phyloP scores from a whole-genome alignment of 1,140 invertebrate species.

The Choristoneura fumiferana region DNA sequence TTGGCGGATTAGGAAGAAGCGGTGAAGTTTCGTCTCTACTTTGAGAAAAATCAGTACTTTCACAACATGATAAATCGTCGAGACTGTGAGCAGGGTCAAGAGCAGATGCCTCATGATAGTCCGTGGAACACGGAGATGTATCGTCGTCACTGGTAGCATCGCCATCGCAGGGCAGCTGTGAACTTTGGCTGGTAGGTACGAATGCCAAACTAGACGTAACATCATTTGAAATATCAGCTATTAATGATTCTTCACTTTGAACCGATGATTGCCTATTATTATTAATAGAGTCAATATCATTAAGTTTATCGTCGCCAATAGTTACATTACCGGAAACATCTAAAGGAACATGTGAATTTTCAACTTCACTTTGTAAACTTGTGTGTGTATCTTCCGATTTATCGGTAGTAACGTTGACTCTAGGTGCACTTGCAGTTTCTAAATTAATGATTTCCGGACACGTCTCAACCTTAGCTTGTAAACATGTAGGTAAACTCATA shows the following conservation, averaged over 20 bases:
- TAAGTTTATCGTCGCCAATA: conserved; percentile 44
- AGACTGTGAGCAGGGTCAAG: conserved; percentile 67
- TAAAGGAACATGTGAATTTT: conserved; percentile 6
- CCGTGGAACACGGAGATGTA: conserved; percentile 67
- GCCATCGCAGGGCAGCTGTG: conserved; percentile 40
- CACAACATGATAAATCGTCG: conserved; percentile 62
- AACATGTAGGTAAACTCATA: conserved; percentile 55
- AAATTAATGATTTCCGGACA: conserved; percentile 30
- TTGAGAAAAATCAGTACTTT: conserved; percentile 67
- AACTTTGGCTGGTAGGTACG: conserved; percentile 66
- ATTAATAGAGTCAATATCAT: conserved; percentile 33
- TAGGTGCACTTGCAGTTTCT: conserved; percentile 27
- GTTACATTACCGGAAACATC: conserved; percentile 23
- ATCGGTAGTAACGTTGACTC: conserved; percentile 16
- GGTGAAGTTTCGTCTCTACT: conserved; percentile 65
- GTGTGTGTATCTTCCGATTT: not conserved
- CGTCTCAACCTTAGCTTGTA: conserved; percentile 41
- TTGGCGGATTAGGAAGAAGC: conserved; percentile 32
- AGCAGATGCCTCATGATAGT: conserved; percentile 71
- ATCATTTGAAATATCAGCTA: conserved; percentile 67
- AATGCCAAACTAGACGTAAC: conserved; percentile 71
- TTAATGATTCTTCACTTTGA: conserved; percentile 60
- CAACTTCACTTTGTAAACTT: conserved; percentile 4
- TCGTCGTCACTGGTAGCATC: conserved; percentile 69
- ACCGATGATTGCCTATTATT: conserved; percentile 46